Evolutionary conservation across 30 jellyfish, hydroid and myxozoan genomes (phyloP), one percentile per base, ranked within the genome.

Genomic region (Sanderia malayensis): DNA sequence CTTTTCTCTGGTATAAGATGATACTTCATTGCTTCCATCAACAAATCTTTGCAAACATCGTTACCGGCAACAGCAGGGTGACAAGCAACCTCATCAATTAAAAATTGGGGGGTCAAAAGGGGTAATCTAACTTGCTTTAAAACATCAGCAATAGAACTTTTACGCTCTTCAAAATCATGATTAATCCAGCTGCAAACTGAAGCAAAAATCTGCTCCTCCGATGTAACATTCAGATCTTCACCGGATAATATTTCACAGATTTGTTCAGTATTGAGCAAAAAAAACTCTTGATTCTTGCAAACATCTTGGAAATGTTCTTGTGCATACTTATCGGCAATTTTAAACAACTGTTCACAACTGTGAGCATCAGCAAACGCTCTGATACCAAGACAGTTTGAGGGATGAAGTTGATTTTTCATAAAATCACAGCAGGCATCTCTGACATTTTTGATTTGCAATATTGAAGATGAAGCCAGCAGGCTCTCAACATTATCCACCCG

Each of bases 281-380:
- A 69, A 81, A 88, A 88, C 70, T 88, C 97, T 58, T 88, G 97
- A 68, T 88, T 88, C 47, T 76, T 73, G 49, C 86, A 82, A 4
- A 88, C 95, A 49, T 88, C 97, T 30, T 46, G 62, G 73, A 88
- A 88, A 67, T 88, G 61, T 68, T 88, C 95, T 63, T 88, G 85
- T 2, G 95, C 76, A 62, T 80, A 88, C 27, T 41, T 81, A 67
- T 88, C 86, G 11, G 97, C 97, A 6, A 88, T 74, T 4, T 64
- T 31, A 41, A 88, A 88, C 46, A 88, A 80, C 31, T 73, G 82
- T 32, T 88, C 93, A 59, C 97, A 88, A 37, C 92, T 80, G 64
- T 88, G 97, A 0, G 97, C 95, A 80, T 88, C 97, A 22, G 97
- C 97, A 73, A 88, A 88, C 9, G 97, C 97, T 24, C 97, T 67